Base-by-base conservation (phyloP, 2,797 vertebrate species). In the Hybognathus amarus region DNA sequence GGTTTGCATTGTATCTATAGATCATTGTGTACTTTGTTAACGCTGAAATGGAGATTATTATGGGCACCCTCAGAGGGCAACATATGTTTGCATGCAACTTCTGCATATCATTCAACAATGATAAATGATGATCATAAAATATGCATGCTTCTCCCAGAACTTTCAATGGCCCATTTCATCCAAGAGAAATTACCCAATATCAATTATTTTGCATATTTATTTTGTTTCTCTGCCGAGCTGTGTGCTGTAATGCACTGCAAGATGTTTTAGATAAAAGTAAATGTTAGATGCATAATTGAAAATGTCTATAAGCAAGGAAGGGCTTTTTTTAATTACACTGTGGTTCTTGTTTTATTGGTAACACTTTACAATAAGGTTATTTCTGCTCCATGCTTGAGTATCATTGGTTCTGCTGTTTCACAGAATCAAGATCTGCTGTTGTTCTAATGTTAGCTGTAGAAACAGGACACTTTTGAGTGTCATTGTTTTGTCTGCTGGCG, bases 121-220 rank as follows among this genome's bases (percentile, higher is more conserved):
- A 84, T 87, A 71, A 70, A 87, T 86, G 68, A 77, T 30, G 67
- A 83, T 85, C 67, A 83, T 83, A 82, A 87, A 83, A 85, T 69
- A 79, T 75, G 87, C 56, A 76, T 45, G 11, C 68, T 33, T 69
- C 52, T 76, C 73, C 61, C 59, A 79, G 74, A 84, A 75, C 36
- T 30, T 82, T 61, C 38, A 7, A n/a, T 77, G 79, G 54, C 42
- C 75, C 52, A 17, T 64, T 61, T 80, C 70, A 80, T 83, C 68
- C 45, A 79, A 24, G 42, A 9, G 40, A 59, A 70, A 80, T 76
- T 59, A 22, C 36, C 52, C 69, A 42, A 50, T 20, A 77, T 87
- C 22, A 33, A 66, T 69, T 66, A 52, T 38, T 83, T 54, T 54
- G 24, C 5, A 61, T 40, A 22, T 71, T 56, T 38, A 36, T 64